Evolutionary conservation across 2,888 invertebrate genomes (phyloP).

Genomic region (Clostera curtula): DNA sequence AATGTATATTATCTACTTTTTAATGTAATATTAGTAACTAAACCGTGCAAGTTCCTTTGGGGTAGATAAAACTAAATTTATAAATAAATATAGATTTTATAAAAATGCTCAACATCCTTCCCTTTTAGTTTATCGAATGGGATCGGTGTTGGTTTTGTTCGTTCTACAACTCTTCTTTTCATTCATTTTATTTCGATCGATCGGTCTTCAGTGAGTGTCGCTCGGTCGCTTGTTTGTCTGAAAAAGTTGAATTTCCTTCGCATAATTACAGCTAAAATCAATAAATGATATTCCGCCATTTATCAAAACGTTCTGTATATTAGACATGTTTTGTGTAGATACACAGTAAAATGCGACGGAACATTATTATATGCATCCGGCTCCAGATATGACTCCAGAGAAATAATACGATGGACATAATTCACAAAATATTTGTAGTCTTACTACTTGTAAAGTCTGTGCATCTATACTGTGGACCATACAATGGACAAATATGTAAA

Average conservation of each 20-base stretch:
- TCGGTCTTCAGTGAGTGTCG: no score
- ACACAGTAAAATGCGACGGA: conserved; percentile 55
- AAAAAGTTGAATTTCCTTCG: conserved; percentile 8
- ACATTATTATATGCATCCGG: conserved; percentile 39
- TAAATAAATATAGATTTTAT: no score
- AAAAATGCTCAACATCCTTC: no score
- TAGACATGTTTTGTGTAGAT: conserved; percentile 31
- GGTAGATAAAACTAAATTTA: no score
- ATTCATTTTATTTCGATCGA: no score
- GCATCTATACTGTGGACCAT: conserved; percentile 88
- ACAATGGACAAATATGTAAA: conserved; percentile 89
- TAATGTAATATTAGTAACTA: no score
- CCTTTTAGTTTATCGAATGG: no score
- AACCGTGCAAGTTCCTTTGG: no score
- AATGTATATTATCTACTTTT: no score
- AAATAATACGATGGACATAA: conserved; percentile 52
- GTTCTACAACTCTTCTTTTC: no score
- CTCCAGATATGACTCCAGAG: conserved; percentile 34
- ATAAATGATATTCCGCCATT: conserved; percentile 64
- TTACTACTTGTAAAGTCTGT: conserved; percentile 58
- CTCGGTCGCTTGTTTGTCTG: not conserved
- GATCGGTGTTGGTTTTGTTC: no score
- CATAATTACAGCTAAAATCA: conserved; percentile 47
- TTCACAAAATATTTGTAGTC: conserved; percentile 45
- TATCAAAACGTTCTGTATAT: conserved; percentile 45